These are phyloP conservation scores for Dasypogon diadema DNA, from an alignment of 2,888 invertebrate genomes.

Conservation along the genomic window DNA sequence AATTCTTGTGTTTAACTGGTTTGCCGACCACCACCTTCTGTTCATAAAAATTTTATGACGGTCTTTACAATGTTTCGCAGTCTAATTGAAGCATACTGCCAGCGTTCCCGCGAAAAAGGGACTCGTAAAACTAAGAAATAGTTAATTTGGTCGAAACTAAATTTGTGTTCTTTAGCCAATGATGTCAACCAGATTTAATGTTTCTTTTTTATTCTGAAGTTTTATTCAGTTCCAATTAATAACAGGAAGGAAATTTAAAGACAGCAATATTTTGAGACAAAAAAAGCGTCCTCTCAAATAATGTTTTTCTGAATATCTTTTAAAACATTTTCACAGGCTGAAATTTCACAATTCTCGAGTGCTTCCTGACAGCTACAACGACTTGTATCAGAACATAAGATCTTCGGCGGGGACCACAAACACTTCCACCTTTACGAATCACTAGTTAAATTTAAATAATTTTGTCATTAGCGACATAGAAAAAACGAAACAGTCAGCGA, in stretches of 20 bases:
- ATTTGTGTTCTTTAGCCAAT: background rate
- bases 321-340: background rate
- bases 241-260: background rate
- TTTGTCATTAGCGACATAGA: slow-evolving; percentile 34
- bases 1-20: slow-evolving; percentile 41
- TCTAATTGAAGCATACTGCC: slow-evolving; percentile 39
- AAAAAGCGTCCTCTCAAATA: background rate
- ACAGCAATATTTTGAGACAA: background rate
- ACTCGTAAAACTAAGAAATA: background rate
- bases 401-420: slow-evolving; percentile 5
- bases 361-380: slow-evolving; percentile 36
- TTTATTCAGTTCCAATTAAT: slow-evolving; percentile 10
- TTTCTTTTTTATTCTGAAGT: background rate
- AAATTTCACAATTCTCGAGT: slow-evolving; percentile 30
- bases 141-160: background rate
- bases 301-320: background rate
- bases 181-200: slow-evolving; percentile 4
- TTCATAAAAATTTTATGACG: slow-evolving; percentile 40
- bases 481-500: slow-evolving; percentile 1
- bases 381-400: slow-evolving; percentile 19
- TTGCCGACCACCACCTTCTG: slow-evolving; percentile 40
- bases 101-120: background rate
- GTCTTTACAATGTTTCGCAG: slow-evolving; percentile 38
- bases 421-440: slow-evolving; percentile 30
- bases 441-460: slow-evolving; percentile 48